Evolutionary conservation across 2,888 invertebrate genomes (phyloP), one percentile per base, ranked within the genome.

Genomic region (Ypsolopha scabrella): DNA sequence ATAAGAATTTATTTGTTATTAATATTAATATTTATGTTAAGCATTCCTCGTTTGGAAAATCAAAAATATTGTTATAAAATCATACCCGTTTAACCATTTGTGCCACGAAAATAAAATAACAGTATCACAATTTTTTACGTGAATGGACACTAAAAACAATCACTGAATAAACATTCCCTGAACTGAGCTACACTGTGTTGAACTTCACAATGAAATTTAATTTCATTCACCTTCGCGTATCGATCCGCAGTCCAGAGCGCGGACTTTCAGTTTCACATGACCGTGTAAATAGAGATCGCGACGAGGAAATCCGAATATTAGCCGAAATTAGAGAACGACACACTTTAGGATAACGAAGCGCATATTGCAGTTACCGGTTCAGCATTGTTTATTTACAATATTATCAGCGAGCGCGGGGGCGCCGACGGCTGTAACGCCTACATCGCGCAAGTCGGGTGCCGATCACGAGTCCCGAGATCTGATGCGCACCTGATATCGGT

Each of bases 401-500:
- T 75, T 79, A 81, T 80, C 80, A 66, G 68, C 64, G 64, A 66
- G 60, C n/a, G 60, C 67, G 73, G 67, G 64, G 69, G 71, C 67
- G 70, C 63, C 24, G 24, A 24, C 24, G 24, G 24, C 24, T 24
- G 24, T 24, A 24, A 24, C 70, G 78, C 74, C 67, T 73, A 75
- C 72, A 4, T 24, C 24, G 4, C 24, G 24, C 24, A 24, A 24
- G 24, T 24, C 24, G 24, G 24, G 2, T 24, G 24, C 24, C 24
- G 24, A 24, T 24, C 24, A 24, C 24, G 24, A 24, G 24, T 3
- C 24, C 24, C 4, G 24, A 24, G 24, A 24, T 24, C 24, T 24
- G 24, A 53, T 50, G 51, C 38, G 33, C 90, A 97, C 96, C 96
- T 91, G 96, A 94, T 74, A 97, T 96, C 62, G 94, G 94, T 63